Evolutionary conservation across 2,797 vertebrate genomes (phyloP).

Genomic region (Geotrypetes seraphini): DNA sequence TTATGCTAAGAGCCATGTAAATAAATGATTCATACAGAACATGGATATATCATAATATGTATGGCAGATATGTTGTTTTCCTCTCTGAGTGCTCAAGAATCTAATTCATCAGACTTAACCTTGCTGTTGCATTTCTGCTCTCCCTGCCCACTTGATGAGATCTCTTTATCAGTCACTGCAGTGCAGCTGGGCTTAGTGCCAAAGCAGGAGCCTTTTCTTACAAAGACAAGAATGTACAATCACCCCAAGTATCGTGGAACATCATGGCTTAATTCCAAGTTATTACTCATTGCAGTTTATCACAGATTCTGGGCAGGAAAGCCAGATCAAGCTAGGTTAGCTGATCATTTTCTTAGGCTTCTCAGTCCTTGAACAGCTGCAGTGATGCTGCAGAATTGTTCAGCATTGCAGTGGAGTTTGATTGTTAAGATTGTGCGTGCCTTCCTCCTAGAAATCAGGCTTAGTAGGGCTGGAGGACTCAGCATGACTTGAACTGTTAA

Average conservation of each 20-base stretch:
- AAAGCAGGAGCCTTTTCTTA: conserved; percentile 19
- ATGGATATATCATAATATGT: too few species aligned
- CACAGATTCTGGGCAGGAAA: conserved; percentile 61
- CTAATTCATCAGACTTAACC: conserved; percentile 8
- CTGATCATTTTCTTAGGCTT: conserved; percentile 46
- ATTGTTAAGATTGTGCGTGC: conserved; percentile 29
- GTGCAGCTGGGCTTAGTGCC: conserved; percentile 26
- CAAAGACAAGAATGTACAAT: conserved; percentile 43
- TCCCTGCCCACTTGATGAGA: conserved; percentile 28
- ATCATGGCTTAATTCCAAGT: conserved; percentile 47
- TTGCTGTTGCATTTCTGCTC: not conserved
- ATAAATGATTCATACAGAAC: too few species aligned
- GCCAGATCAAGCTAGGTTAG: conserved; percentile 54
- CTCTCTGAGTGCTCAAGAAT: conserved; percentile 26
- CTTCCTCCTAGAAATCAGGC: conserved; percentile 24
- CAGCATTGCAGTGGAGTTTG: conserved; percentile 42
- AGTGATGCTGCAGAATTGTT: conserved; percentile 52
- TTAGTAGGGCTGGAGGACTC: too few species aligned
- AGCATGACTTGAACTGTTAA: conserved; percentile 14
- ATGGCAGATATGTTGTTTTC: too few species aligned
- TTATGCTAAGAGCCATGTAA: too few species aligned
- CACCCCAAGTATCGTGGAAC: conserved; percentile 41
- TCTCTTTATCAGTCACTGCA: conserved; percentile 25
- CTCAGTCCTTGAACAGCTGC: conserved; percentile 46
- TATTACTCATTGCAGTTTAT: conserved; percentile 59